These are phyloP conservation scores for Ibidorhyncha struthersii DNA, from an alignment of 2,113 vertebrate species.

Conservation along the genomic window DNA sequence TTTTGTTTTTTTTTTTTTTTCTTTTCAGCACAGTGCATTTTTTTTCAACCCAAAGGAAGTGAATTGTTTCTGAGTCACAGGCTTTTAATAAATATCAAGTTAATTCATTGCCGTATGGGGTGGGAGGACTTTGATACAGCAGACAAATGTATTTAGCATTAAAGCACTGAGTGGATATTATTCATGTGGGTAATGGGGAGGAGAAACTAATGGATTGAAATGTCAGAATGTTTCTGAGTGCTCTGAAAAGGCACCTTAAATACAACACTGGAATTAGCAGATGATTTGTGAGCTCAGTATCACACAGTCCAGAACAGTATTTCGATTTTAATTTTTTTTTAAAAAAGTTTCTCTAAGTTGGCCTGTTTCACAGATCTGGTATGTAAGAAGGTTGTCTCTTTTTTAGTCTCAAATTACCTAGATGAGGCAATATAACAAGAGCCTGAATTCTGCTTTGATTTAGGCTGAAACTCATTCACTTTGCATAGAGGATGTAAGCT, in stretches of 20 bases:
- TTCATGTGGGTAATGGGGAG: background rate
- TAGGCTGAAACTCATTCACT: background rate
- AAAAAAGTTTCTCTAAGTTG: background rate
- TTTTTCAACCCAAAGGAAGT: constrained; percentile 10
- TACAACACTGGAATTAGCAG: background rate
- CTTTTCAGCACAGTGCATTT: background rate
- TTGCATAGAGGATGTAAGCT: background rate
- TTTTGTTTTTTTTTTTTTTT: background rate
- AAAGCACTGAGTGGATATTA: background rate
- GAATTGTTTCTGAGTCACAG: constrained; percentile 25
- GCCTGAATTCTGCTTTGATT: background rate
- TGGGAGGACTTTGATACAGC: constrained; percentile 11
- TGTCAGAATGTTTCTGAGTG: constrained; percentile 6
- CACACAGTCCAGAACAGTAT: background rate
- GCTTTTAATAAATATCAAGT: constrained; percentile 29
- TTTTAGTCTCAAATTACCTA: background rate
- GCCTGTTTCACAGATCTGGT: background rate
- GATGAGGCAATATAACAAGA: background rate
- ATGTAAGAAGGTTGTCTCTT: background rate
- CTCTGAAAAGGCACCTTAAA: constrained; percentile 4
- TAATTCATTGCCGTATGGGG: background rate
- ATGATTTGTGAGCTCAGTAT: background rate
- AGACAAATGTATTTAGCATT: constrained; percentile 14
- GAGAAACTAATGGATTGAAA: constrained; percentile 14
- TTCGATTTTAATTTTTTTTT: background rate